Conservation (phyloP, 2,113 vertebrate genomes). For the Anolis carolinensis region DNA sequence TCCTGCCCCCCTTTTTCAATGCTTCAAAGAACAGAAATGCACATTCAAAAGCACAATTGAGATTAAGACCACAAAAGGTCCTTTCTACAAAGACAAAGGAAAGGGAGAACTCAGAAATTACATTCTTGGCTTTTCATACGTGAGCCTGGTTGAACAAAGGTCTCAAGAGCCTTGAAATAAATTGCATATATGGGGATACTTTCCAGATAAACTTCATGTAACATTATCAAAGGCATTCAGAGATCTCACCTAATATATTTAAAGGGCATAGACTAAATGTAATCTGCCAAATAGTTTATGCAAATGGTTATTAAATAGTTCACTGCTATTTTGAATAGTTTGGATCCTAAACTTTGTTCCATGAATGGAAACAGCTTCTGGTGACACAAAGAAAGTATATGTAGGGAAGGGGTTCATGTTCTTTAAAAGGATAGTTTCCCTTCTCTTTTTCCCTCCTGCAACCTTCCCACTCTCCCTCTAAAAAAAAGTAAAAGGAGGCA, state of each 20-base stretch:
- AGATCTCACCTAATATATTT: background rate
- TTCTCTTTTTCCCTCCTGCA: no score
- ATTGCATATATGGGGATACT: background rate
- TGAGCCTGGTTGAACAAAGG: background rate
- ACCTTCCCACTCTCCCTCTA: no score
- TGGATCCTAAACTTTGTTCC: background rate
- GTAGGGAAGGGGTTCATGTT: no score
- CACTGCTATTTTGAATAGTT: background rate
- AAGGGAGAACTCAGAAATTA: background rate
- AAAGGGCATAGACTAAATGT: background rate
- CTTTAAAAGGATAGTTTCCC: no score
- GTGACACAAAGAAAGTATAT: background rate
- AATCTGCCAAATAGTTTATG: background rate
- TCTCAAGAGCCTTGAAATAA: constrained; percentile 1
- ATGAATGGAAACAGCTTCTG: background rate
- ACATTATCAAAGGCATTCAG: no score
- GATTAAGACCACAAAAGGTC: constrained; percentile 27
- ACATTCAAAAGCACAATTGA: constrained; percentile 29
- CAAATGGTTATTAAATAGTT: background rate
- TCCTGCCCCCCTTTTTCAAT: background rate
- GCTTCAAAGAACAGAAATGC: constrained; percentile 20
- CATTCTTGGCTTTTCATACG: constrained; percentile 8
- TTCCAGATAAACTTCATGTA: background rate
- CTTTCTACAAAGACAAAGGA: constrained; percentile 35
- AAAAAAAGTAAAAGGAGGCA: no score